phyloP scores from a whole-genome alignment of 2,797 vertebrate species.

The Molossus molossus region DNA sequence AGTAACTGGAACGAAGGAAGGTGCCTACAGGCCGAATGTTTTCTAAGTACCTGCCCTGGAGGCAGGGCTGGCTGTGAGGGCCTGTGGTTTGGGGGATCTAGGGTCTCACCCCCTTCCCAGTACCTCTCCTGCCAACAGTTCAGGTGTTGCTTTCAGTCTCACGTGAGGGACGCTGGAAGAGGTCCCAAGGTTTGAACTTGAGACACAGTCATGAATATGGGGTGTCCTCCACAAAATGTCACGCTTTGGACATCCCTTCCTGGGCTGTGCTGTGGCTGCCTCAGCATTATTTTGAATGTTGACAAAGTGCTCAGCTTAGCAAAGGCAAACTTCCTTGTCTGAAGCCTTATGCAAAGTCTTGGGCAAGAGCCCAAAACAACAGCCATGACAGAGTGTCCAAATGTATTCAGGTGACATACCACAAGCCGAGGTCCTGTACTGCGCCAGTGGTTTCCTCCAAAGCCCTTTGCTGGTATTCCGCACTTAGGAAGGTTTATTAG shows the following conservation, averaged over 20 bases:
- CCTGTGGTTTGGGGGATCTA: slow-evolving; percentile 11
- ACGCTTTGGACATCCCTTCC: slow-evolving; percentile 11
- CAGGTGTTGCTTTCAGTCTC: slow-evolving; percentile 48
- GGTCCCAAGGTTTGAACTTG: slow-evolving; percentile 35
- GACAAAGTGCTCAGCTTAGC: slow-evolving; percentile 56
- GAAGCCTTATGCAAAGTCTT: slow-evolving; percentile 73
- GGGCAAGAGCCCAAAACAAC: slow-evolving; percentile 73
- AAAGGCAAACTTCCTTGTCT: slow-evolving; percentile 65
- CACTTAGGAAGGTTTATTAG: background rate
- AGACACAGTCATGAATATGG: slow-evolving; percentile 27
- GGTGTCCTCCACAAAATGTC: slow-evolving; percentile 61
- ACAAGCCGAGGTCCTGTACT: slow-evolving; percentile 9
- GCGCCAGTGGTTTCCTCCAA: slow-evolving; percentile 28
- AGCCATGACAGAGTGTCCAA: slow-evolving; percentile 58
- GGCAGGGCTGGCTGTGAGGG: background rate
- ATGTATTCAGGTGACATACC: slow-evolving; percentile 65
- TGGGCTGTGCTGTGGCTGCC: background rate
- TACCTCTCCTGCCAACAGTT: slow-evolving; percentile 5
- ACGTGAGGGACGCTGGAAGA: slow-evolving; percentile 23
- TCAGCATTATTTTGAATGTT: slow-evolving; percentile 63
- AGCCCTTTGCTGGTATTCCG: background rate
- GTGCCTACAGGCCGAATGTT: background rate
- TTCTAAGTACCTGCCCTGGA: slow-evolving; percentile 1
- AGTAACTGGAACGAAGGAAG: background rate
- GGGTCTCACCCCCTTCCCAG: background rate